phyloP scores from a whole-genome alignment of 1,140 invertebrate species.

The Brachionus rotundiformis region DNA sequence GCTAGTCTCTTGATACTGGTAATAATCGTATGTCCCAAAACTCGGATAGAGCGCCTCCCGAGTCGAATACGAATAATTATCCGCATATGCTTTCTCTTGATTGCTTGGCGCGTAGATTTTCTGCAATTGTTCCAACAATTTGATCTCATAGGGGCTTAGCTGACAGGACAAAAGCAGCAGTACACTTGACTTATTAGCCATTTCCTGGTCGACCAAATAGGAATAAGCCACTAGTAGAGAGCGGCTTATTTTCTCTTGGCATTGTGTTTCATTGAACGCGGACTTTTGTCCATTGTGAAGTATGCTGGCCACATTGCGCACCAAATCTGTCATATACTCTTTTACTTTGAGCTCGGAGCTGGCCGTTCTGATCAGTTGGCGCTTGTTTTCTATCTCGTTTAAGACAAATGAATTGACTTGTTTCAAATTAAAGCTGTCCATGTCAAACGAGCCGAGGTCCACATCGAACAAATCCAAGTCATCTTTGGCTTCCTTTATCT shows the following conservation, averaged over 20 bases:
- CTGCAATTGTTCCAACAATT: conserved; percentile 15
- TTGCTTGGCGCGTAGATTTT: conserved; percentile 29
- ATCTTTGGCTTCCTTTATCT: neutral
- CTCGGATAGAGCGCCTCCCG: neutral
- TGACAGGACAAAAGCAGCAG: conserved; percentile 1
- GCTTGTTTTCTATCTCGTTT: conserved; percentile 43
- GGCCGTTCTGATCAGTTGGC: neutral
- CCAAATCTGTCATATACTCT: conserved; percentile 39
- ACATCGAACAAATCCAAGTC: neutral
- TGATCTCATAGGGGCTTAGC: conserved; percentile 12
- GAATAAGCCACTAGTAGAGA: conserved; percentile 12
- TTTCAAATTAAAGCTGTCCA: neutral
- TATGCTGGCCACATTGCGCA: neutral
- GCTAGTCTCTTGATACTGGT: conserved; percentile 19
- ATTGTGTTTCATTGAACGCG: neutral
- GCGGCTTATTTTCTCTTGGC: conserved; percentile 30
- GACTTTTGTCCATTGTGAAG: conserved; percentile 22
- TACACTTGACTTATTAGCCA: neutral
- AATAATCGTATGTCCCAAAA: conserved; percentile 23
- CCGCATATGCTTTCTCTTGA: neutral
- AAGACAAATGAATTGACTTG: neutral
- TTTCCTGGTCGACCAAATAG: conserved; percentile 22
- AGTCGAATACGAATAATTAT: neutral
- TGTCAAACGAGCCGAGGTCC: neutral
- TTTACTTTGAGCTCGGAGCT: conserved; percentile 29